phyloP scores from a whole-genome alignment of 2,888 invertebrate genomes.

The Augochlorella aurata region DNA sequence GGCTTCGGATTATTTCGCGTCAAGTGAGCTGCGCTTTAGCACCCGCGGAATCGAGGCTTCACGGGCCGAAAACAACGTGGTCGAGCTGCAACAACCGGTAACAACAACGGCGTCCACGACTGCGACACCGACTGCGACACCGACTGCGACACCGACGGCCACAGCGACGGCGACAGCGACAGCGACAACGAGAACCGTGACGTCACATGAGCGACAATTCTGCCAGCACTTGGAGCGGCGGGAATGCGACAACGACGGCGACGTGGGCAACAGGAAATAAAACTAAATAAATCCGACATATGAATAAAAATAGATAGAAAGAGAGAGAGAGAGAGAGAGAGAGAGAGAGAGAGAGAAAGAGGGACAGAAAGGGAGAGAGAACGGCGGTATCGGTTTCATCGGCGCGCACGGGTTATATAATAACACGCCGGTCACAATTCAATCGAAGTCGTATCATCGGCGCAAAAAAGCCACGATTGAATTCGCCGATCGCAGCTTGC shows the following conservation, averaged over 20 bases:
- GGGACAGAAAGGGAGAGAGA: not conserved
- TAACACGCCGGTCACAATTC: slow-evolving; percentile 30
- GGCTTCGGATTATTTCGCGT: slow-evolving; percentile 56
- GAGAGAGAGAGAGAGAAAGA: not conserved
- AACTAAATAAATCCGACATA: slow-evolving; percentile 11
- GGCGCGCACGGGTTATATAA: slow-evolving; percentile 11
- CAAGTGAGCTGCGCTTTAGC: slow-evolving; percentile 39
- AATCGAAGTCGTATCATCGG: slow-evolving; percentile 44
- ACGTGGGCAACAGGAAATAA: slow-evolving; percentile 1
- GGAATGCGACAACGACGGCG: not conserved
- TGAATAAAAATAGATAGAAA: not conserved
- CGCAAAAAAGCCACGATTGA: slow-evolving; percentile 30
- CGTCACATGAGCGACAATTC: too few species aligned
- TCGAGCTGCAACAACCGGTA: too few species aligned
- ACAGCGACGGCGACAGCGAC: not conserved
- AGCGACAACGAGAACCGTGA: too few species aligned
- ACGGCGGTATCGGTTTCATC: slow-evolving; percentile 6
- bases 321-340: not conserved
- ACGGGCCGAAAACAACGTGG: slow-evolving; percentile 4
- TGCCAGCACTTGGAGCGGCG: too few species aligned
- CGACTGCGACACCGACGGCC: not conserved
- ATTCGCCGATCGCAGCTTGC: slow-evolving; percentile 35
- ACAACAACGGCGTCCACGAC: not conserved
- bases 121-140: too few species aligned
- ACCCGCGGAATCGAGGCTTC: not conserved